These are phyloP conservation scores for Mamestra configurata DNA, from an alignment of 1,140 invertebrate species.

Conservation along the genomic window DNA sequence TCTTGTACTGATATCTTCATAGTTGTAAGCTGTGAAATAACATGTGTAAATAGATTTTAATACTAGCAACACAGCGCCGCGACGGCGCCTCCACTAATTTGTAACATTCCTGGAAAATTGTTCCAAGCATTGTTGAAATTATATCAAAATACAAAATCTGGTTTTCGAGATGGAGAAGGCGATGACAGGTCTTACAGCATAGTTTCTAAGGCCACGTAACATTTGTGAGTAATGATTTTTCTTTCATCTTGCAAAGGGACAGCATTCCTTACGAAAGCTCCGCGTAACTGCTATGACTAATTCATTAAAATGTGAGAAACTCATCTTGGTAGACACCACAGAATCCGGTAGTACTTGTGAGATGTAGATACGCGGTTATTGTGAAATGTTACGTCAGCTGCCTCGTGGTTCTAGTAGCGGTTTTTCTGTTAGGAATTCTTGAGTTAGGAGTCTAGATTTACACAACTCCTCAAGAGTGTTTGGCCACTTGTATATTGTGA, in stretches of 20 bases:
- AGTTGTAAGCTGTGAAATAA: constrained; percentile 6
- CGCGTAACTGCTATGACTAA: constrained; percentile 4
- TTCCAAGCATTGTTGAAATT: constrained; percentile 4
- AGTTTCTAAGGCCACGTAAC: neutral
- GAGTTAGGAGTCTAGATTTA: too few relatives aligned
- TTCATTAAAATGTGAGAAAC: constrained; percentile 15
- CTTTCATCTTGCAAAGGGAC: neutral
- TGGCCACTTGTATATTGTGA: too few relatives aligned
- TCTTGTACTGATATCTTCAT: neutral
- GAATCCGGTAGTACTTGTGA: constrained; percentile 3
- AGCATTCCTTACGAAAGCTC: neutral
- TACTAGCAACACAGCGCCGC: neutral
- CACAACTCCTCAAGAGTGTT: too few relatives aligned
- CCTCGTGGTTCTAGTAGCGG: neutral
- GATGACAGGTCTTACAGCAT: constrained; percentile 1
- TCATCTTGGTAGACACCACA: neutral
- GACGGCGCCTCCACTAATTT: neutral
- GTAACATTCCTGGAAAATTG: neutral
- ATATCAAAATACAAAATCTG: neutral
- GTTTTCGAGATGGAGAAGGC: neutral
- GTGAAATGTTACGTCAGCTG: constrained; percentile 7
- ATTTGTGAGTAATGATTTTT: neutral
- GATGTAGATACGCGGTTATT: constrained; percentile 5
- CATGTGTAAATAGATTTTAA: constrained; percentile 9
- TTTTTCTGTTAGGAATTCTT: neutral